A percentile compares a stretch with the other conserved stretches of the same genome.
Conservation (phyloP, 1,140 invertebrate species). For the Lasaia peninsularis region DNA sequence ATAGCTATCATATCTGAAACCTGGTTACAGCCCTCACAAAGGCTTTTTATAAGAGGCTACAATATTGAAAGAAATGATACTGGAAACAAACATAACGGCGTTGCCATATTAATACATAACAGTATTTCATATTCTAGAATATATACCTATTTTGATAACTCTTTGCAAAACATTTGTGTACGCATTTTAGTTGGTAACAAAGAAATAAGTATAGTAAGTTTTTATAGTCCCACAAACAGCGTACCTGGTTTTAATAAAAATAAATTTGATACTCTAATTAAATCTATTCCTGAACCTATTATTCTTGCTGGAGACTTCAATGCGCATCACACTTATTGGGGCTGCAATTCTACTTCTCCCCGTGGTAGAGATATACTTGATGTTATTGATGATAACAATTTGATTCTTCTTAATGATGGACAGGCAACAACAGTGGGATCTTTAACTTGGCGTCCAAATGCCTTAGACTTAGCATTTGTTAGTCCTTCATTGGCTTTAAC, state of each 20-base stretch:
- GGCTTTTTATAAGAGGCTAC: conserved; percentile 12
- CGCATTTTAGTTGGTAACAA: not conserved
- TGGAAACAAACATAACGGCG: conserved; percentile 21
- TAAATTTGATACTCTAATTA: conserved; percentile 3
- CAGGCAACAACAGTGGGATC: conserved; percentile 26
- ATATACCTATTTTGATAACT: conserved; percentile 15
- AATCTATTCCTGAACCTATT: not conserved
- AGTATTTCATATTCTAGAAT: conserved; percentile 18
- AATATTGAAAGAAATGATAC: conserved; percentile 16
- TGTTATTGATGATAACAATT: conserved; percentile 24
- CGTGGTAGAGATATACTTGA: conserved; percentile 24
- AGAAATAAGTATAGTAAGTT: conserved; percentile 3
- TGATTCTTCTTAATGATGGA: conserved; percentile 27
- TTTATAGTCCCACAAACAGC: not conserved
- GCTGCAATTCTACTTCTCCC: not conserved
- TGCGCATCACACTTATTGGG: not conserved
- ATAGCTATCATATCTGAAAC: conserved; percentile 17
- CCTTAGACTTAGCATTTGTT: conserved; percentile 25
- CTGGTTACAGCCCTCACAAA: conserved; percentile 17
- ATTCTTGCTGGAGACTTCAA: conserved; percentile 12
- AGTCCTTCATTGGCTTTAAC: not conserved
- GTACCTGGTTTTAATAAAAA: conserved; percentile 14
- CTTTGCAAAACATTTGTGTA: not conserved
- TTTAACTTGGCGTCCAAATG: conserved; percentile 24
- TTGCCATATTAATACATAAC: conserved; percentile 23